Evolutionary conservation across 2,797 vertebrate species (phyloP), one percentile per base, ranked within the genome.

Genomic region (Mormyrops boulengeri): DNA sequence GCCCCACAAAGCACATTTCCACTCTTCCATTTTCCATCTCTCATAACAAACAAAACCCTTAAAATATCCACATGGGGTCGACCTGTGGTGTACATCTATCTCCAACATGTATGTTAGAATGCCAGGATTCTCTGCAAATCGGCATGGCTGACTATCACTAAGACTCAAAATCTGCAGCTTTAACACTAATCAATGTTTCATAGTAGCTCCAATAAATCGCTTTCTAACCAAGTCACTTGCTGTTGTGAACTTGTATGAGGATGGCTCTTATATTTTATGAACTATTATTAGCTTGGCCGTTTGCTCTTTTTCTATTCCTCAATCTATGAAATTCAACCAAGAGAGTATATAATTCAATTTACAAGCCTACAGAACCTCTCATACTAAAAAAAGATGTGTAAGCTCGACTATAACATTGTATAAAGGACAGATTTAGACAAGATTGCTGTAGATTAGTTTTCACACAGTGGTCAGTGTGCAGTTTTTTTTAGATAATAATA

Each of bases 151-250:
- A 7, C 34, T 47, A 47, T 85, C 47, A 85, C 62, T 55, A 47
- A 19, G 62, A 30, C 19, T 44, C 60, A 55, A n/a, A 30, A 47
- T 66, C 22, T 87, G 49, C 50, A 53, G 49, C 89, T 26, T 86
- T 44, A 41, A 55, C 34, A 50, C 85, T 55, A 57, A 89, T 89
- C 50, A 87, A 47, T 87, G 87, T 87, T 89, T 89, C 34, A 77
- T 57, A 34, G 49, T 12, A 34, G 11, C 30, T 38, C 62, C 44
- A 50, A 19, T 44, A 66, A 92, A 91, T 88, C 88, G 89, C 90
- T 38, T 47, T 60, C 38, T 92, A 49, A 88, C 88, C 84, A 90
- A 50, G 88, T 92, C 85, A 89, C 91, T 91, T 82, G 89, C 88
- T 89, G 88, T 89, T 90, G 89, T 88, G 26, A 90, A 57, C 86